Evolutionary conservation across 2,888 invertebrate genomes (phyloP), one percentile per base, ranked within the genome.

Genomic region (Caradrina kadenii): DNA sequence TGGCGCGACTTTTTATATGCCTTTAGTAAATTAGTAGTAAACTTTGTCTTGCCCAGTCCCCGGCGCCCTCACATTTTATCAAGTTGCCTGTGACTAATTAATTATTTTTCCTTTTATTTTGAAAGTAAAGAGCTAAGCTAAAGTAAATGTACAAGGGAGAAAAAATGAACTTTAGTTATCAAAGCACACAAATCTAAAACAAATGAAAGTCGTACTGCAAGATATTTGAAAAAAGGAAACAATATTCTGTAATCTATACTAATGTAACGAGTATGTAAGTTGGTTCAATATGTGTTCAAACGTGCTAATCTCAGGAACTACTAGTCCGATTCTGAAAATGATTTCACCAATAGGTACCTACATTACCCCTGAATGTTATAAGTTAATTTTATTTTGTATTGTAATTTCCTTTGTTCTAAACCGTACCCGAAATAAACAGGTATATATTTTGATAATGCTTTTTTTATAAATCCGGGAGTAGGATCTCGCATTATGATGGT

Each of bases 21-120:
- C 82, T 85, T 83, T 82, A 82, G 83, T 81, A 87, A 89, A 88
- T 89, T 87, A 86, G 83, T 81, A 78, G 62, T 71, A 75, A 88
- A 88, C 79, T 89, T 89, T 63, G 80, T 82, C 80, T 55, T 22
- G 26, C 65, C 42, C 61, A 45, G 54, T 52, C 65, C 56, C 59
- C 50, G 45, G 15, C 45, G 35, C 35, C 10, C 61, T 35, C 21
- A 54, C 73, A 49, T 77, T 69, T 71, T 80, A 73, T 62, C 67
- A 67, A 76, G 49, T 79, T 62, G 56, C 69, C 69, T 49, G 56
- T 73, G 63, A 73, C 79, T 82, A 79, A 81, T 84, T 84, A 70
- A 75, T 76, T 72, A 80, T 79, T 81, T 79, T 73, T 42, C 39
- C 53, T 66, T 75, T 78, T 73, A 54, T 72, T 78, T 69, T 49